Conservation (phyloP, 2,797 vertebrate species). For the Vireo griseus region DNA sequence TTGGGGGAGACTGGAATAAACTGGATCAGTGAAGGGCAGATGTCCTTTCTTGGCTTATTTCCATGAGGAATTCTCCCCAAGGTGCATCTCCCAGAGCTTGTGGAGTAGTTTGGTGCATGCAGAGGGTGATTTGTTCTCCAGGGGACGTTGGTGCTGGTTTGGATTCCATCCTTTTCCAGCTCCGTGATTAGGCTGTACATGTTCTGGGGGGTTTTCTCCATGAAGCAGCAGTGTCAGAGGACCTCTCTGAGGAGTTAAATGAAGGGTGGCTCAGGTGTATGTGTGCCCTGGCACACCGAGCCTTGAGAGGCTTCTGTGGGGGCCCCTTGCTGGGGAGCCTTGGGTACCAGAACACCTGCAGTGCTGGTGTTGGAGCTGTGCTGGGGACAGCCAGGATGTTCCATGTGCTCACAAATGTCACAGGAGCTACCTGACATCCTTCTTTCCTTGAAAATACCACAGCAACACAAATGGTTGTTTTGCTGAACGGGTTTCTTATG, state of each 20-base stretch:
- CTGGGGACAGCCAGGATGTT: not conserved
- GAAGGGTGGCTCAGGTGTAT: not conserved
- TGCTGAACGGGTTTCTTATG: not conserved
- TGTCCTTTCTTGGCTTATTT: not conserved
- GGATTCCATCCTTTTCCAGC: not conserved
- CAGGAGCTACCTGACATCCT: not conserved
- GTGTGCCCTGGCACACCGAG: not conserved
- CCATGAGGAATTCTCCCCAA: not conserved
- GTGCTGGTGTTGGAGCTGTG: rapidly evolving
- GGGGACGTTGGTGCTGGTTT: not conserved
- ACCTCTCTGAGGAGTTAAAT: not conserved
- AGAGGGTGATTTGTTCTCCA: not conserved
- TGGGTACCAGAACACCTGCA: rapidly evolving
- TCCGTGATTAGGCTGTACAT: not conserved
- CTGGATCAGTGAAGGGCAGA: not conserved
- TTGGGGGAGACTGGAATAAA: not conserved
- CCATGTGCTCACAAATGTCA: not conserved
- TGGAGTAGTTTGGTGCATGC: not conserved
- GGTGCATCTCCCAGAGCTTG: not conserved
- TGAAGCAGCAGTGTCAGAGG: no score
- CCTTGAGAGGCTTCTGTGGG: not conserved
- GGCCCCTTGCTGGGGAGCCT: not conserved
- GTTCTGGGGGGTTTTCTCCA: not conserved
- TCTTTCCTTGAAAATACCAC: not conserved
- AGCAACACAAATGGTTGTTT: not conserved